Evolutionary conservation across 2,888 invertebrate species (phyloP), one percentile per base, ranked within the genome.

Genomic region (Notocelia uddmanniana): DNA sequence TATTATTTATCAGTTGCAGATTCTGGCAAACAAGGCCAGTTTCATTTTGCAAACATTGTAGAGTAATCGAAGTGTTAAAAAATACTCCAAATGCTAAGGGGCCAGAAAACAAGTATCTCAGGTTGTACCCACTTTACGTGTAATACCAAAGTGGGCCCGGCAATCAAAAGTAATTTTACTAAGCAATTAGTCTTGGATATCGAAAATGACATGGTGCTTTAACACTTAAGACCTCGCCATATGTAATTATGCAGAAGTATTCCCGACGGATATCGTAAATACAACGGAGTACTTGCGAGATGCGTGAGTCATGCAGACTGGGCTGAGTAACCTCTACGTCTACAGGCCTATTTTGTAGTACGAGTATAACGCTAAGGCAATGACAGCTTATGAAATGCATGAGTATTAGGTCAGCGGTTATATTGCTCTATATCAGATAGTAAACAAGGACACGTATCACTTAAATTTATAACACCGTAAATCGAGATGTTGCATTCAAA

Each of bases 251-350:
- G 77, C 73, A 73, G 75, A 73, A 73, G 77, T 76, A 75, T 86
- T 86, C 90, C 90, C 89, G 87, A 85, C 84, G 84, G 78, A 78
- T 80, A 84, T 83, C 79, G 81, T 84, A 83, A 85, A 85, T 82
- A 86, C 79, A 81, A 74, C 75, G 74, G 79, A 81, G 79, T 79
- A 78, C 80, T 83, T 83, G 80, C 79, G 80, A 80, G 78, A 83
- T 79, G 77, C 79, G 81, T 89, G 89, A 91, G 79, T 91, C 90
- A 90, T 75, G 73, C 75, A 76, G 77, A 78, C 74, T 52, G 73
- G 73, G 76, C 83, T 82, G 84, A 86, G 83, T 83, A 84, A 85
- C 83, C 80, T 84, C 80, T 79, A 79, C 78, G 81, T 84, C 81
- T 79, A 79, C 78, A 81, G 80, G 76, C 72, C 76, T 74, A 76